Conservation (phyloP, 2,113 vertebrate species). For the Zeus faber region DNA sequence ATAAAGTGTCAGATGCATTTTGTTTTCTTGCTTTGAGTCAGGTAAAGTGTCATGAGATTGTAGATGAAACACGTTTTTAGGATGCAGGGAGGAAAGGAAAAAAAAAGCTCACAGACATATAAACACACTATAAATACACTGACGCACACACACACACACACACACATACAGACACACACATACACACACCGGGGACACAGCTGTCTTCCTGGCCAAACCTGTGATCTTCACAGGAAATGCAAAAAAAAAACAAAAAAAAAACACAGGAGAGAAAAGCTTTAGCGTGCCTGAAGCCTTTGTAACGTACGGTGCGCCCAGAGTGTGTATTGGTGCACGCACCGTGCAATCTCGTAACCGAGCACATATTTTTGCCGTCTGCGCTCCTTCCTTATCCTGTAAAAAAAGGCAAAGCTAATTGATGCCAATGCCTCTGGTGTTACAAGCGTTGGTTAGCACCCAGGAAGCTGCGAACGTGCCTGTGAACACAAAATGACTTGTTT, state of each 20-base stretch:
- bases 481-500: neutral
- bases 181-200: neutral
- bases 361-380: conserved; percentile 32
- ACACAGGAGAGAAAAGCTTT: neutral
- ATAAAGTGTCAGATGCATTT: conserved; percentile 19
- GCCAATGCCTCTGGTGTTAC: conserved; percentile 46
- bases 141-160: conserved; percentile 1
- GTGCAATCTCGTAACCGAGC: conserved; percentile 42
- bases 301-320: conserved; percentile 1
- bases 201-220: conserved; percentile 4
- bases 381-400: conserved; percentile 2
- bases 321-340: conserved; percentile 21
- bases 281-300: neutral
- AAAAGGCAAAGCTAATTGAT: conserved; percentile 32
- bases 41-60: neutral
- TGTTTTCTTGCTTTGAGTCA: conserved; percentile 19
- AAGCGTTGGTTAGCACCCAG: conserved; percentile 18
- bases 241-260: neutral
- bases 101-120: neutral
- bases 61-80: neutral
- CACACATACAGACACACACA: conserved; percentile 13
- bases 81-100: no score
- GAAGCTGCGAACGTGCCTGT: conserved; percentile 18
- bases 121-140: conserved; percentile 8
- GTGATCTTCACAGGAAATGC: conserved; percentile 42